Evolutionary conservation across 2,113 vertebrate genomes (phyloP), one percentile per base, ranked within the genome.

Genomic region (Phalacrocorax pelagicus): DNA sequence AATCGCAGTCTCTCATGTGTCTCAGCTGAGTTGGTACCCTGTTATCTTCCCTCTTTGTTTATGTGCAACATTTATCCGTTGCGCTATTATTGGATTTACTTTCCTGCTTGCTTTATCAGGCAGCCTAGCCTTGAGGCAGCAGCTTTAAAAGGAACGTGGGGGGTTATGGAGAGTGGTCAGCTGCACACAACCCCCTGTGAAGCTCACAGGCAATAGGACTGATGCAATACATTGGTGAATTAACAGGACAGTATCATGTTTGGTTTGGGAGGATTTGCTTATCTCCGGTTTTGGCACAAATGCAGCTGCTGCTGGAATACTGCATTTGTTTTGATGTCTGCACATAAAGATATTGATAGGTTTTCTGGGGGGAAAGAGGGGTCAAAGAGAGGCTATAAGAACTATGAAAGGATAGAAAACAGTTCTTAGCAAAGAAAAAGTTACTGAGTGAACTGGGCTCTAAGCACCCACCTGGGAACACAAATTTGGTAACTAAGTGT

Each of bases 341-440:
- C 29, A 87, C 47, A 44, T 51, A 59, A 84, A 59, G 29, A 27
- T 58, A 66, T 12, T 54, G 16, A n/a, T 40, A 65, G 40, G 9
- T 30, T 54, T 58, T 15, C 0, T 1, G 1, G 9, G 9, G 6
- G 20, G 6, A 24, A 62, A 61, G 17, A 81, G 18, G 5, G 6
- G 18, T 79, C 0, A 0, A 77, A 69, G 59, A 86, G n/a, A 40
- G 10, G 24, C 34, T 74, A 5, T 70, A 63, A 86, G 51, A 81
- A 55, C 9, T 79, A 8, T 16, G 18, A 71, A 77, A 81, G 32
- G 24, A 34, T 42, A 62, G 38, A 44, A 81, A 92, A 49, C 7
- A 46, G 58, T 36, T 12, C 17, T 69, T 66, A 65, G 54, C 34
- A 83, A 87, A 89, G n/a, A n/a, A n/a, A 40, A 91, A 78, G 22